A percentile compares a stretch with the other conserved stretches of the same genome.
phyloP scores from a whole-genome alignment of 35 echinoderm and acorn worm genomes.

The Holothuria glaberrima region DNA sequence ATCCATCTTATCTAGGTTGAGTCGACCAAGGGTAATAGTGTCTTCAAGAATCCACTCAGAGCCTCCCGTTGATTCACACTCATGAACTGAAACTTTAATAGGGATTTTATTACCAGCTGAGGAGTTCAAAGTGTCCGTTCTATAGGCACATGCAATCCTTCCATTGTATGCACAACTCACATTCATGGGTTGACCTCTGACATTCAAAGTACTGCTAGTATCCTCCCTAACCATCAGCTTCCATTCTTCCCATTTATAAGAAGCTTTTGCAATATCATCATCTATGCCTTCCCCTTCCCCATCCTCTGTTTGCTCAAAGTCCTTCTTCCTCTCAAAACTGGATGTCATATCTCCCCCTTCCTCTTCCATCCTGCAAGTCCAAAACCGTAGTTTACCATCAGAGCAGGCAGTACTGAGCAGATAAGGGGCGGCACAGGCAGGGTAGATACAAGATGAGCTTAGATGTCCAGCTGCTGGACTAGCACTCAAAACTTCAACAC shows the following conservation, averaged over 20 bases:
- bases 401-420: constrained; percentile 91
- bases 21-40: constrained; percentile 72
- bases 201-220: constrained; percentile 66
- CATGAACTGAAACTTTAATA: constrained; percentile 77
- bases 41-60: constrained; percentile 97
- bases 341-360: constrained; percentile 19
- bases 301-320: constrained; percentile 9
- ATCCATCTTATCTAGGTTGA: constrained; percentile 61
- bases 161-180: constrained; percentile 97
- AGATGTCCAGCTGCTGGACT: constrained; percentile 93
- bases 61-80: constrained; percentile 96
- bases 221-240: constrained; percentile 79
- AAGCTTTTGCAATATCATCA: constrained; percentile 61
- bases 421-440: constrained; percentile 84
- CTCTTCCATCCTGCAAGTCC: constrained; percentile 76
- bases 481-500: constrained; percentile 88
- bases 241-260: constrained; percentile 96
- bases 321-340: constrained; percentile 51
- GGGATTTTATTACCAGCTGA: constrained; percentile 42
- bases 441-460: constrained; percentile 95
- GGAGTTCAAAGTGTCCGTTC: constrained; percentile 32
- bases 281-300: background rate
- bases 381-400: constrained; percentile 96
- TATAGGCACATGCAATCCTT: constrained; percentile 87
- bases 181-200: constrained; percentile 75